Conservation (phyloP, 2,113 vertebrate species). For the Junco hyemalis region DNA sequence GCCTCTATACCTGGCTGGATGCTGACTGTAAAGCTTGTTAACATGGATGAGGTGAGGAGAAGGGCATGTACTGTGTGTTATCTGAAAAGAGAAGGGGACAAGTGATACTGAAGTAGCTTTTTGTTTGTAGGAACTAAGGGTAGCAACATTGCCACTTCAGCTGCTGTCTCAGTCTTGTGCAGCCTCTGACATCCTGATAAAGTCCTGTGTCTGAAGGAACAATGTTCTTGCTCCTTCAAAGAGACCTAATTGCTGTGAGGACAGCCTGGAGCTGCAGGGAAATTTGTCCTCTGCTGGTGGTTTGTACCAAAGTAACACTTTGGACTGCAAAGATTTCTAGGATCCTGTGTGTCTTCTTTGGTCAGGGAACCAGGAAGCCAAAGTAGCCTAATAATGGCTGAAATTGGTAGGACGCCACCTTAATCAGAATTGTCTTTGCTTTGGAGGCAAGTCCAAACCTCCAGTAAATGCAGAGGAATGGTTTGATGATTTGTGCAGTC, state of each 20-base stretch:
- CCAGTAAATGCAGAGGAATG: rapidly evolving
- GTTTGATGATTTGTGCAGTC: background rate
- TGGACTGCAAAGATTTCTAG: background rate
- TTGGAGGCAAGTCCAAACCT: background rate
- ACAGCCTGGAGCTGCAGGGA: background rate
- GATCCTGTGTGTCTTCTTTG: background rate
- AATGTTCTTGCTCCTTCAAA: background rate
- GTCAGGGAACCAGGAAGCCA: background rate
- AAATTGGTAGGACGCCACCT: background rate
- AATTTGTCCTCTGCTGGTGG: background rate
- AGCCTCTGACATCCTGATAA: background rate
- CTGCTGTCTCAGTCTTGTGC: background rate
- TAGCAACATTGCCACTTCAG: background rate
- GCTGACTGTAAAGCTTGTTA: background rate
- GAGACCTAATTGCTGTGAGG: background rate
- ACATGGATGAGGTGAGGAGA: background rate
- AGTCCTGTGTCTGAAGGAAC: background rate
- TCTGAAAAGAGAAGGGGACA: background rate
- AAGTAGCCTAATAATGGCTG: background rate
- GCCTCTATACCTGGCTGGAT: background rate
- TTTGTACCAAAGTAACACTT: background rate
- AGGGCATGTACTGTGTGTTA: background rate
- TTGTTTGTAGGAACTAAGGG: background rate
- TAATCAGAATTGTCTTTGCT: background rate
- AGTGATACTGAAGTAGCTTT: background rate